Percentiles rank a stretch among this genome's conserved stretches.
phyloP scores from a whole-genome alignment of 2,797 vertebrate genomes.

The Martes flavigula region DNA sequence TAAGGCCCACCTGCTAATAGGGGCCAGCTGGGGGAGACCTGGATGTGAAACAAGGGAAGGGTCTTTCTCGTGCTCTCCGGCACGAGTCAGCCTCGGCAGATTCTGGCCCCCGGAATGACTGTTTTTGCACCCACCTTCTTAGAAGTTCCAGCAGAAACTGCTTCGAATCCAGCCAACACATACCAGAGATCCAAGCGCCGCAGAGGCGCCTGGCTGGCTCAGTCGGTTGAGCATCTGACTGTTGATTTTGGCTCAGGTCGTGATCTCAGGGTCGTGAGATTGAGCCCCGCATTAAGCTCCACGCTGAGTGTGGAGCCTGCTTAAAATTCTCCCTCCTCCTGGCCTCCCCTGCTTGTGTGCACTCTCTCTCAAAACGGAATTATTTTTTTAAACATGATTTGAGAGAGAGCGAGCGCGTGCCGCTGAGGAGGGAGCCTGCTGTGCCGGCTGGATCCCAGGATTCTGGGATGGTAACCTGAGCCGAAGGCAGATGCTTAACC shows the following conservation, averaged over 20 bases:
- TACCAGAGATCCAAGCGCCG: neutral
- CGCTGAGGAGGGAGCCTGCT: neutral
- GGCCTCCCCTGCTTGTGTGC: too few relatives aligned
- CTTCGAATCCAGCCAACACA: neutral
- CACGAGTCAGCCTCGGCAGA: too few relatives aligned
- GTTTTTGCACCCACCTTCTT: neutral
- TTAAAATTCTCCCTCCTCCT: too few relatives aligned
- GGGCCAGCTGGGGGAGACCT: neutral
- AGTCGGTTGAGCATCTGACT: neutral
- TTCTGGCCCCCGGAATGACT: neutral
- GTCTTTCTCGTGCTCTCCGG: neutral
- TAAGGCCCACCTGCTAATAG: neutral
- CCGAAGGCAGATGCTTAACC: neutral
- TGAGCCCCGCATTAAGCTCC: neutral
- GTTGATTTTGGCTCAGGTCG: too few relatives aligned
- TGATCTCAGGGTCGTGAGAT: neutral
- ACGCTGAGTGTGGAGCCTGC: too few relatives aligned
- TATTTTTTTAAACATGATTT: too few relatives aligned
- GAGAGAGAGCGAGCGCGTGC: too few relatives aligned
- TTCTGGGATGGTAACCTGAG: neutral
- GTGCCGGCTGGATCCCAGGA: neutral
- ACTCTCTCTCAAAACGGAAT: too few relatives aligned
- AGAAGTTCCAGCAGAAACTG: neutral
- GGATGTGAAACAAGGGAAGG: neutral
- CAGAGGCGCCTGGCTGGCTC: neutral